phyloP scores from a whole-genome alignment of 2,797 vertebrate species.

The Propithecus perrieri region DNA sequence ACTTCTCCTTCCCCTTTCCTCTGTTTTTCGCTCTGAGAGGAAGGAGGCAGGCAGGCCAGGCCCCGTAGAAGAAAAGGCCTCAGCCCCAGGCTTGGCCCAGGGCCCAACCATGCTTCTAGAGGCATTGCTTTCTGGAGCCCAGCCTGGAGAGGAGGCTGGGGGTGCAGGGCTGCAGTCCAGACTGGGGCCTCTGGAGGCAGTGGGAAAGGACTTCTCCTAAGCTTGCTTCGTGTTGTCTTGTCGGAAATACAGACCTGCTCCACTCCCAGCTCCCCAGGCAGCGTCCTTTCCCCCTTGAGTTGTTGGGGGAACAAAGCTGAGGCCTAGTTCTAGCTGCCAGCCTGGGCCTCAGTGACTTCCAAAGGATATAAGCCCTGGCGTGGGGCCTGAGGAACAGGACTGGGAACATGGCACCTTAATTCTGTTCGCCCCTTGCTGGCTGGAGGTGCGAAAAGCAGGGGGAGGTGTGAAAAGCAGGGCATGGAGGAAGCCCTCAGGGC shows the following conservation, averaged over 20 bases:
- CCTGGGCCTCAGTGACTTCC: neutral
- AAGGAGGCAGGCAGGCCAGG: neutral
- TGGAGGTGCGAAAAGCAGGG: neutral
- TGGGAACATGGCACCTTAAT: neutral
- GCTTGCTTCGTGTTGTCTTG: neutral
- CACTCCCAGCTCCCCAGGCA: neutral
- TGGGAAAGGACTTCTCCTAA: neutral
- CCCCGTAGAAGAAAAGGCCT: neutral
- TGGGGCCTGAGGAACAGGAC: neutral
- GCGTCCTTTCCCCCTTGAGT: neutral
- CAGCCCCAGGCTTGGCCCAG: neutral
- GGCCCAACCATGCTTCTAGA: neutral
- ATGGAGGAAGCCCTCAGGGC: neutral
- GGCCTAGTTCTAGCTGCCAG: neutral
- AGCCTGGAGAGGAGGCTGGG: neutral
- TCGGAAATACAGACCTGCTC: neutral
- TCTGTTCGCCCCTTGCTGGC: neutral
- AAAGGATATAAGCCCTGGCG: neutral
- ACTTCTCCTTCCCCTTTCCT: neutral
- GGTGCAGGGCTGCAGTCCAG: neutral
- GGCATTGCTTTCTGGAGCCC: neutral
- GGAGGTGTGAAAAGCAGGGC: neutral
- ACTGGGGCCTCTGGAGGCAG: neutral
- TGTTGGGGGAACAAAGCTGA: neutral
- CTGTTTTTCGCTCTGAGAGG: neutral